phyloP scores from a whole-genome alignment of 1,140 invertebrate genomes.

The Drosophila insularis region DNA sequence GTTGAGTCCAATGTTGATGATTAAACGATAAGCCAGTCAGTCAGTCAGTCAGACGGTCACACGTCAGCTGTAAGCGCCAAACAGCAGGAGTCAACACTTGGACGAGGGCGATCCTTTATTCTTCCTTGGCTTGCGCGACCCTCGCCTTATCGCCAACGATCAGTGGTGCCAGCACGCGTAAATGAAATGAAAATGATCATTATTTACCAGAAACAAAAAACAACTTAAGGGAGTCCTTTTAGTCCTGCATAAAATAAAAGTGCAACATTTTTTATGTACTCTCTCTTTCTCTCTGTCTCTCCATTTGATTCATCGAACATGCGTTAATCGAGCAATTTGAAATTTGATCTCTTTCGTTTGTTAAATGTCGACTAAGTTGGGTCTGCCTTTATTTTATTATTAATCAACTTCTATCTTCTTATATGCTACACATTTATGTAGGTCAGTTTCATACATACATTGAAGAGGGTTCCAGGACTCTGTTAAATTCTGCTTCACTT shows the following conservation, averaged over 20 bases:
- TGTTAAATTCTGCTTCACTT: not conserved
- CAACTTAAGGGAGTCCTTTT: slow-evolving; percentile 28
- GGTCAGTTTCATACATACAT: slow-evolving; percentile 23
- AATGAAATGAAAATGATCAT: slow-evolving; percentile 82
- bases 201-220: slow-evolving; percentile 52
- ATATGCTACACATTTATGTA: slow-evolving; percentile 20
- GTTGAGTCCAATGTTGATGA: slow-evolving; percentile 38
- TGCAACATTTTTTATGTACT: slow-evolving; percentile 59
- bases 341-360: slow-evolving; percentile 62
- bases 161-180: slow-evolving; percentile 66
- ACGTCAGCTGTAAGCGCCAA: slow-evolving; percentile 79
- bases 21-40: slow-evolving; percentile 55
- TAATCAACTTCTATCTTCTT: slow-evolving; percentile 27
- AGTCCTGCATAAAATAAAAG: slow-evolving; percentile 55
- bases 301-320: slow-evolving; percentile 71
- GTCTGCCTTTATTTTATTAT: slow-evolving; percentile 39
- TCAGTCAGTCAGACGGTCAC: slow-evolving; percentile 53
- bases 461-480: slow-evolving; percentile 57
- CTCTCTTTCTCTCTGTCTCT: not conserved
- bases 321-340: slow-evolving; percentile 65
- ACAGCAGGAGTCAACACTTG: slow-evolving; percentile 75
- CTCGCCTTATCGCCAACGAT: slow-evolving; percentile 56
- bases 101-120: slow-evolving; percentile 43
- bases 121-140: slow-evolving; percentile 48
- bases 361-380: slow-evolving; percentile 69